Evolutionary conservation across 2,113 vertebrate genomes (phyloP).

Genomic region (Dasypus novemcinctus): DNA sequence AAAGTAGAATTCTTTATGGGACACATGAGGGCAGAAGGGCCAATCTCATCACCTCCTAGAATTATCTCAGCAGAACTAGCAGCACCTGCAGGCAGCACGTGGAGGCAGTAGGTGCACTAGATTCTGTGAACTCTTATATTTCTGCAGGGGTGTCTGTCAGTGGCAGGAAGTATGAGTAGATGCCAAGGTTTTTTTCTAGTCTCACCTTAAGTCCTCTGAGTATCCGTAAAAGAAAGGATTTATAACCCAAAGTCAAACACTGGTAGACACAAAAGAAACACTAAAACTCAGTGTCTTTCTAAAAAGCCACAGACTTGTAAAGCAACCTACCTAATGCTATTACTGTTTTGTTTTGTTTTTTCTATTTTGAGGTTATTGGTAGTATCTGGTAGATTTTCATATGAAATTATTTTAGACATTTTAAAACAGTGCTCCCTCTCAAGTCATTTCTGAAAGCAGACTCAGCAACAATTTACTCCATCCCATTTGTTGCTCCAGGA

Average conservation of each 20-base stretch:
- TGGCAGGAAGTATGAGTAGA: background rate
- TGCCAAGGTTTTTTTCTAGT: background rate
- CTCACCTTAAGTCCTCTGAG: background rate
- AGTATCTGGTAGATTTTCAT: background rate
- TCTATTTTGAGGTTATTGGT: background rate
- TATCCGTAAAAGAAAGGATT: background rate
- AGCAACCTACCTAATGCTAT: background rate
- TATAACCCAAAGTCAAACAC: background rate
- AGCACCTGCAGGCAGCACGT: too few relatives aligned
- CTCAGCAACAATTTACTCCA: background rate
- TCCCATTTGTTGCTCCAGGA: background rate
- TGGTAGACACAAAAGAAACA: background rate
- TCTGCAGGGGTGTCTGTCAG: too few relatives aligned
- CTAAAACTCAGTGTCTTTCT: background rate
- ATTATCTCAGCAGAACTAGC: background rate
- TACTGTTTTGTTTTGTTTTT: background rate
- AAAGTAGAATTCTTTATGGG: background rate
- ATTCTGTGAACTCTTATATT: too few relatives aligned
- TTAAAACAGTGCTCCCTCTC: background rate
- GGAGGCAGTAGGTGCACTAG: too few relatives aligned
- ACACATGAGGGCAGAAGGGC: background rate
- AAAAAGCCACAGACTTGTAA: background rate
- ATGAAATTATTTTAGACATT: background rate
- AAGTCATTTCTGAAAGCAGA: background rate
- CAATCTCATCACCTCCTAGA: background rate